Evolutionary conservation across 2,113 vertebrate genomes (phyloP), one percentile per base, ranked within the genome.

Genomic region (Xerus inauris): DNA sequence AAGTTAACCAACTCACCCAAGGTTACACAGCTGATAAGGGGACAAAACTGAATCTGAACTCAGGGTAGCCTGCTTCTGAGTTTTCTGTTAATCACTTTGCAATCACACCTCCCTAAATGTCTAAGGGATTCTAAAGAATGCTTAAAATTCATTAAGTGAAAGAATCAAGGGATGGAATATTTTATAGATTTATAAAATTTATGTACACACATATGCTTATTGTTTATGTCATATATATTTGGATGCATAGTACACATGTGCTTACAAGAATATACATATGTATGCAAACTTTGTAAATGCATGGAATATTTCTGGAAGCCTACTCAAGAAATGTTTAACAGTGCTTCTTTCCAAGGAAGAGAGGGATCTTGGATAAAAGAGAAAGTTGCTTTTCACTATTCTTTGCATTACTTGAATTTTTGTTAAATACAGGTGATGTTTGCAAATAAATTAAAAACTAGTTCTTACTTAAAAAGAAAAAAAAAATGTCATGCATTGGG

Each of bases 391-490:
- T 90, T 71, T 65, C 35, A 45, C 24, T 72, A 38, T 12, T 72
- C 16, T 82, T 57, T 87, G 17, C 45, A 47, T 81, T 88, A 42
- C 45, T 77, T 92, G 45, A 83, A 79, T 59, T 89, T 92, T 82
- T 83, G 64, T 57, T 67, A 73, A 92, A 67, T 79, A 42, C 30
- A 54, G 38, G 17, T 73, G 45, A 89, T 12, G 59, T 30, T 42
- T 92, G 65, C 26, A 85, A 89, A 42, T 47, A 69, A 19, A 76
- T 28, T 54, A 42, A 76, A 76, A 89, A 30, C 10, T 16, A 89
- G 12, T 83, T 76, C 30, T 84, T 89, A 40, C 8, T 62, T 83
- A 32, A 20, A 32, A n/a, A n/a, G n/a, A n/a, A 35, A 69, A 69
- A n/a, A 69, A n/a, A 95, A 81, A 32, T 79, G 22, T 69, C n/a